A percentile compares a stretch with the other conserved stretches of the same genome.
Evolutionary conservation across 2,797 vertebrate genomes (phyloP).

Genomic region (Pampus argenteus): DNA sequence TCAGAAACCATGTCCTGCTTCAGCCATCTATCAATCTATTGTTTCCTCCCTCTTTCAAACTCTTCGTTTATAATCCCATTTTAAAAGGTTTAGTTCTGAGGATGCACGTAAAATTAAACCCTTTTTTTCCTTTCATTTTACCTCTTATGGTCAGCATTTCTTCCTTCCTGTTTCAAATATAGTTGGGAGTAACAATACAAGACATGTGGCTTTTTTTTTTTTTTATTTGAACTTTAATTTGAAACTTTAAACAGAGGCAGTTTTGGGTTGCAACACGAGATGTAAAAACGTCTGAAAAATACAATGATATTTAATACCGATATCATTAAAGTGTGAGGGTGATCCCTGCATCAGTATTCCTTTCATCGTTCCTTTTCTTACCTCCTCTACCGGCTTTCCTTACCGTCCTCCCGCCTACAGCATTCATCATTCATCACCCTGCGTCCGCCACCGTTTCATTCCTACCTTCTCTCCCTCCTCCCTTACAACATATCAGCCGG

Average conservation of each 20-base stretch:
- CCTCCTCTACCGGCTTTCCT: conserved; percentile 41
- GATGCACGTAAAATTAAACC: too few relatives aligned
- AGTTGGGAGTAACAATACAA: background rate
- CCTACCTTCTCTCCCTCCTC: conserved; percentile 41
- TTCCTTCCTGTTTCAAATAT: background rate
- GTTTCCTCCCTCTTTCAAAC: conserved; percentile 48
- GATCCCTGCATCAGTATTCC: conserved; percentile 33
- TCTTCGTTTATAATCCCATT: conserved; percentile 9
- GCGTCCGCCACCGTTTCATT: conserved; percentile 42
- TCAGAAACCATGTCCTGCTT: conserved; percentile 48
- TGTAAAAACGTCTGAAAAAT: background rate
- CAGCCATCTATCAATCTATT: conserved; percentile 60
- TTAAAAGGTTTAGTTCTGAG: too few relatives aligned
- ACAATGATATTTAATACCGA: background rate
- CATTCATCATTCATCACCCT: conserved; percentile 59
- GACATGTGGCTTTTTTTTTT: too few relatives aligned
- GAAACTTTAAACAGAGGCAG: background rate
- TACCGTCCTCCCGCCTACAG: conserved; percentile 40
- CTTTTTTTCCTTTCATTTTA: background rate
- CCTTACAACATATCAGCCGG: conserved; percentile 45
- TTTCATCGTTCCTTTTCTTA: conserved; percentile 20
- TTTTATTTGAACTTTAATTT: too few relatives aligned
- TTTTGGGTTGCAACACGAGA: background rate
- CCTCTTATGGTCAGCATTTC: too few relatives aligned
- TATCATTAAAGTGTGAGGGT: background rate